Conservation (phyloP, 2,113 vertebrate species). For the Sturnus vulgaris region DNA sequence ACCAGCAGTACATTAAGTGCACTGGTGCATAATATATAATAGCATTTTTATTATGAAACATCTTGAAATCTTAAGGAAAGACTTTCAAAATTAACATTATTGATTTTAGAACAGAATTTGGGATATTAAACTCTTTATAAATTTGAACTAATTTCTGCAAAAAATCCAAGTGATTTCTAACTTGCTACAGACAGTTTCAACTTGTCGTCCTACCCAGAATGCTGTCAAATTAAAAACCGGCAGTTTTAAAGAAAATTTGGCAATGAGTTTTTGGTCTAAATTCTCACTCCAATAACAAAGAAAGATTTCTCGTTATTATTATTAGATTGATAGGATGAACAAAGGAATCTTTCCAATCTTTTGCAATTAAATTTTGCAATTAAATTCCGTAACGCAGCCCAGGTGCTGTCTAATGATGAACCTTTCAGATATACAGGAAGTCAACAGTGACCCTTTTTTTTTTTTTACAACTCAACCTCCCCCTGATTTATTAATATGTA, state of each 20-base stretch:
- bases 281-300: background rate
- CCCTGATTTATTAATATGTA: background rate
- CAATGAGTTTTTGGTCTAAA: background rate
- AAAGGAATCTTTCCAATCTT: background rate
- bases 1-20: background rate
- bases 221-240: background rate
- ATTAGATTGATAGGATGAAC: background rate
- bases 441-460: rapidly evolving
- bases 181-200: background rate
- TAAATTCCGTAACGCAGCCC: background rate
- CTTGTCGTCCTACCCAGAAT: background rate
- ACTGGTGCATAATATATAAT: background rate
- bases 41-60: background rate
- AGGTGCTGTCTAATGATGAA: background rate
- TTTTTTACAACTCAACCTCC: background rate
- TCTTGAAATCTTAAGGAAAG: background rate
- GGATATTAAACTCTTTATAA: background rate
- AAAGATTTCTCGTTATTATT: background rate
- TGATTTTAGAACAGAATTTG: background rate
- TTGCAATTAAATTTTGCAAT: background rate
- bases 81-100: background rate
- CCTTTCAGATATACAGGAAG: background rate
- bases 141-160: background rate
- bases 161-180: background rate
- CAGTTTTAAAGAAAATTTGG: background rate